Percentiles rank a stretch among this genome's conserved stretches.
These are phyloP conservation scores for Drosophila picticornis DNA, from an alignment of 2,888 invertebrate genomes.

Conservation along the genomic window DNA sequence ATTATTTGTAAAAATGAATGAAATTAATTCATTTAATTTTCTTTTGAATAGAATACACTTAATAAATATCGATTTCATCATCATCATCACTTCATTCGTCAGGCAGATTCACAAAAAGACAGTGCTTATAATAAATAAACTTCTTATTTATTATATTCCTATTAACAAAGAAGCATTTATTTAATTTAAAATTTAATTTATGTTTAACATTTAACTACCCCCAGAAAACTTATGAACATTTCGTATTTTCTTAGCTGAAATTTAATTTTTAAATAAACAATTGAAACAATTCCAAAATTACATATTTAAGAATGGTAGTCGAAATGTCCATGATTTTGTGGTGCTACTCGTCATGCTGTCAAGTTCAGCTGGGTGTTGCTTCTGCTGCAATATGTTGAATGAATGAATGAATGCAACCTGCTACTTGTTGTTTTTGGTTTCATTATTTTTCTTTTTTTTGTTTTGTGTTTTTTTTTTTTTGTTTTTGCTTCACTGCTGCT, in stretches of 20 bases:
- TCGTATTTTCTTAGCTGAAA: background rate
- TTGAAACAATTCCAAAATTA: background rate
- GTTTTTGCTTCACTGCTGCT: slow-evolving; percentile 26
- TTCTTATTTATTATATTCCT: background rate
- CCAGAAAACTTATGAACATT: background rate
- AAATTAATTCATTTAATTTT: background rate
- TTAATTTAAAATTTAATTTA: too few relatives aligned
- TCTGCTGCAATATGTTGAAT: slow-evolving; percentile 38
- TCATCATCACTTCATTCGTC: background rate
- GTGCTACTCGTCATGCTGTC: background rate
- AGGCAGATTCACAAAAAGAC: background rate
- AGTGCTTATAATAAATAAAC: background rate
- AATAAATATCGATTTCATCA: background rate
- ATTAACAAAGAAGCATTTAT: background rate
- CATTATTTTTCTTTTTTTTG: background rate
- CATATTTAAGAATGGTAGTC: background rate
- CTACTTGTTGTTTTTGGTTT: slow-evolving; percentile 27
- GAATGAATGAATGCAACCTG: slow-evolving; percentile 42
- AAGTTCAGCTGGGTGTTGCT: slow-evolving; percentile 8
- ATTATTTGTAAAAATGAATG: background rate
- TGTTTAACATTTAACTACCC: too few relatives aligned
- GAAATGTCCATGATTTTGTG: background rate
- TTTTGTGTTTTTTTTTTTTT: background rate
- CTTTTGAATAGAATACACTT: background rate
- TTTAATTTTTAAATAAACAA: background rate